These are phyloP conservation scores for Scaptomyza graminum DNA, from an alignment of 1,140 invertebrate species.

Conservation along the genomic window DNA sequence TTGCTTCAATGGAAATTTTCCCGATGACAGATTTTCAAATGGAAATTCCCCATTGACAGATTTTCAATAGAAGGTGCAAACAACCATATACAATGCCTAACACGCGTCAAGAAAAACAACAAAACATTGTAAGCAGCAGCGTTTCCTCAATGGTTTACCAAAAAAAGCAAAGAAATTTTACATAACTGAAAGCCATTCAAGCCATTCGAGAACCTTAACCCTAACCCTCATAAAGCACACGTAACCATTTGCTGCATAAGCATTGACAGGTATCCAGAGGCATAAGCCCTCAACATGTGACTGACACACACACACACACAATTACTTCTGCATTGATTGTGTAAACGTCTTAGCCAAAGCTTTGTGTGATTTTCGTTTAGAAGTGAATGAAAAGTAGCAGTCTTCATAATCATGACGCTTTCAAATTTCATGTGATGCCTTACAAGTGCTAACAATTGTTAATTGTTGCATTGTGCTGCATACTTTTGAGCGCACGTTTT, in stretches of 20 bases:
- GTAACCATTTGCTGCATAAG: conserved; percentile 52
- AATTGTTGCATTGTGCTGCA: conserved; percentile 19
- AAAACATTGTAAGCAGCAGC: background rate
- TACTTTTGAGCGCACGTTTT: conserved; percentile 43
- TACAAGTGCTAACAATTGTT: background rate
- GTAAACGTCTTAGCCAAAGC: conserved; percentile 57
- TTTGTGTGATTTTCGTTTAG: background rate
- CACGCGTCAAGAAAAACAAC: background rate
- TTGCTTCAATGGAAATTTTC: background rate
- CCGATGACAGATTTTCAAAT: background rate
- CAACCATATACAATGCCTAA: background rate
- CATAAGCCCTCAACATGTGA: conserved; percentile 67
- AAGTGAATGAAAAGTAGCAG: background rate
- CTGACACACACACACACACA: conserved; percentile 47
- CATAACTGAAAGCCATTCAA: background rate
- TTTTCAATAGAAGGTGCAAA: background rate
- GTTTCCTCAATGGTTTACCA: conserved; percentile 14
- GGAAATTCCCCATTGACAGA: background rate
- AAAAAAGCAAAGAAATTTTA: background rate
- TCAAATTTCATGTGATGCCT: too few species aligned
- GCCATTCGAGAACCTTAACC: background rate
- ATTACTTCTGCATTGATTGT: conserved; percentile 52
- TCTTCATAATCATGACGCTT: background rate
- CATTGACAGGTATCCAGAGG: conserved; percentile 27
- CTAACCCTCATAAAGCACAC: conserved; percentile 10